phyloP scores from a whole-genome alignment of 2,113 vertebrate species.

The Climacteris rufus region DNA sequence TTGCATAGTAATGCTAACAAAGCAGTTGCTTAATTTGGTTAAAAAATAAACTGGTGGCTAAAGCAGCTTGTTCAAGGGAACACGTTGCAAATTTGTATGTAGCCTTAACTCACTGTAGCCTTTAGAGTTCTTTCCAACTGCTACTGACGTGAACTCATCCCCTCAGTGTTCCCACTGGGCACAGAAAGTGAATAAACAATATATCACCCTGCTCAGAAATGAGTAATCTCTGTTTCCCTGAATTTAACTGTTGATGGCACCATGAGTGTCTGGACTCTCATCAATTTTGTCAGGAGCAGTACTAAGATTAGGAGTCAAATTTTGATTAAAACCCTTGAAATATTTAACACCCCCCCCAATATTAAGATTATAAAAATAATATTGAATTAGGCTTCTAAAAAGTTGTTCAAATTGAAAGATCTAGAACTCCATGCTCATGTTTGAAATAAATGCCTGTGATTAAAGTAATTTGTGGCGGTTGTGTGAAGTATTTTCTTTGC shows the following conservation, averaged over 20 bases:
- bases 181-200: background rate
- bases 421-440: background rate
- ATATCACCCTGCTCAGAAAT: background rate
- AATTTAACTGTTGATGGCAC: background rate
- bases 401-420: background rate
- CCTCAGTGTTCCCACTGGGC: background rate
- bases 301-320: background rate
- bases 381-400: background rate
- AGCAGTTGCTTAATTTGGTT: background rate
- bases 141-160: background rate
- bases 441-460: background rate
- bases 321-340: background rate
- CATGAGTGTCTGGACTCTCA: background rate
- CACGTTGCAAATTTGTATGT: rapidly evolving
- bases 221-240: background rate
- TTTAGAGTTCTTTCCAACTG: background rate
- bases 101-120: background rate
- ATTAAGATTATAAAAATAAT: background rate
- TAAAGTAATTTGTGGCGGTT: background rate
- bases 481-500: background rate
- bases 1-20: background rate
- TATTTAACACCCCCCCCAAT: background rate
- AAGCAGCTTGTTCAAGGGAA: background rate
- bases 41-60: background rate
- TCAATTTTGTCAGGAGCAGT: background rate